Conservation (phyloP, 2,888 invertebrate species). For the Meandrusa payeni region DNA sequence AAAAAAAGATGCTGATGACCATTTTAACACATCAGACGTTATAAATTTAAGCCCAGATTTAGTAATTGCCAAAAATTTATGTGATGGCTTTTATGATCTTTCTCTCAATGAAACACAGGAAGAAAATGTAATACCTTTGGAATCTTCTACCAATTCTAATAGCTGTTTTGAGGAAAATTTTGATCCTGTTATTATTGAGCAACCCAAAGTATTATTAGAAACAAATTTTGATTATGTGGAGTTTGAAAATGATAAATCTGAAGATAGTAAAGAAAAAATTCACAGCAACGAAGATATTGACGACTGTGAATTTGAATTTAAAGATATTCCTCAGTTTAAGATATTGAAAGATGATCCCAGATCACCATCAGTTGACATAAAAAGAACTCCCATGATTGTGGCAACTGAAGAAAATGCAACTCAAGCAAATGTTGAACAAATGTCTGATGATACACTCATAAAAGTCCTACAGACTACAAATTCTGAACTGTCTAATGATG, state of each 20-base stretch:
- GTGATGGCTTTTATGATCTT: constrained; percentile 57
- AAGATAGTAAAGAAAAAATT: constrained; percentile 41
- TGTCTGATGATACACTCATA: constrained; percentile 71
- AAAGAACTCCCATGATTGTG: constrained; percentile 72
- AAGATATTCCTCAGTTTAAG: constrained; percentile 45
- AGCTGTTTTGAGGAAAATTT: constrained; percentile 61
- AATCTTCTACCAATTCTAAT: constrained; percentile 66
- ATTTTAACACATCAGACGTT: constrained; percentile 46
- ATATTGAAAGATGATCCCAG: constrained; percentile 66
- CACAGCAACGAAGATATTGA: constrained; percentile 26
- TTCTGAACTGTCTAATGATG: constrained; percentile 42
- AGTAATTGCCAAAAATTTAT: constrained; percentile 63
- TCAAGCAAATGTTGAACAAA: constrained; percentile 65
- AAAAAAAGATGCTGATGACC: constrained; percentile 34
- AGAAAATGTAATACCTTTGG: constrained; percentile 55
- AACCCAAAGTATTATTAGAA: constrained; percentile 74
- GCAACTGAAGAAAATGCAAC: constrained; percentile 38
- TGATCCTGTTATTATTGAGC: constrained; percentile 43
- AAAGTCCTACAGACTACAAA: constrained; percentile 66
- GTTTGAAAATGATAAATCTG: constrained; percentile 42
- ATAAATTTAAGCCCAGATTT: constrained; percentile 48
- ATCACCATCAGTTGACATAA: constrained; percentile 70
- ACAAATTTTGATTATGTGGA: constrained; percentile 83
- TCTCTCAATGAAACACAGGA: constrained; percentile 60
- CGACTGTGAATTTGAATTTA: constrained; percentile 29